Evolutionary conservation across 2,888 invertebrate species (phyloP).

Genomic region (Melanostoma mellinum): DNA sequence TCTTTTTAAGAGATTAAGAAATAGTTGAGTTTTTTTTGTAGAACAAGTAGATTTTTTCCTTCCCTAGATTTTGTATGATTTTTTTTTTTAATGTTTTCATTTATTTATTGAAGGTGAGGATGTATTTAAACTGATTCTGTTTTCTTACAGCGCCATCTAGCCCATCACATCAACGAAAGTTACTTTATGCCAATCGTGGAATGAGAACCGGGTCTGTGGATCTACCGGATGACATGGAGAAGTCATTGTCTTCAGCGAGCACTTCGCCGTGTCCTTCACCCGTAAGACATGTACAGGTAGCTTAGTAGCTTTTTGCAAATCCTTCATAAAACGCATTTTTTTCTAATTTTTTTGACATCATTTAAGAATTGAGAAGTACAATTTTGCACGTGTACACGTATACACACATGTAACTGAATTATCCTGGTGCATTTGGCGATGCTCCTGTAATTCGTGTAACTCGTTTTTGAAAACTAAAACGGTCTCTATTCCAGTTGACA

Average conservation of each 20-base stretch:
- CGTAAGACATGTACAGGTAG: conserved; percentile 84
- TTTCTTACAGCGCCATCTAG: conserved; percentile 91
- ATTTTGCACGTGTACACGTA: no score
- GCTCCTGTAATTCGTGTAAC: no score
- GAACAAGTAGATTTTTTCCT: conserved; percentile 43
- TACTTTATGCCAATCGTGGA: conserved; percentile 89
- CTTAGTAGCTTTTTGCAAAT: conserved; percentile 72
- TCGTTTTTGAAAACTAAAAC: no score
- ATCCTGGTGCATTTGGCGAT: no score
- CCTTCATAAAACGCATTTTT: neutral
- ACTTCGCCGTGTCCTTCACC: conserved; percentile 97
- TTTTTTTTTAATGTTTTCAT: neutral
- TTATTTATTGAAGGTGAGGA: neutral
- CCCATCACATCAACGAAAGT: conserved; percentile 92
- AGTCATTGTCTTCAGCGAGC: conserved; percentile 94
- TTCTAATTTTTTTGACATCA: neutral
- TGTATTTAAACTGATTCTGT: conserved; percentile 8
- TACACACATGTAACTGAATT: no score
- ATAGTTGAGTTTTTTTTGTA: conserved; percentile 28
- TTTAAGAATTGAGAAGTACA: no score
- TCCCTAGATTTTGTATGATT: conserved; percentile 41
- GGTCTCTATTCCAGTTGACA: no score
- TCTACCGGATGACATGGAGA: conserved; percentile 94
- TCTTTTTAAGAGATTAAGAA: conserved; percentile 1
- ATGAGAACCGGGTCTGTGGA: conserved; percentile 97